Evolutionary conservation across 2,888 invertebrate genomes (phyloP), one percentile per base, ranked within the genome.

Genomic region (Nipponacmea schrenckii): DNA sequence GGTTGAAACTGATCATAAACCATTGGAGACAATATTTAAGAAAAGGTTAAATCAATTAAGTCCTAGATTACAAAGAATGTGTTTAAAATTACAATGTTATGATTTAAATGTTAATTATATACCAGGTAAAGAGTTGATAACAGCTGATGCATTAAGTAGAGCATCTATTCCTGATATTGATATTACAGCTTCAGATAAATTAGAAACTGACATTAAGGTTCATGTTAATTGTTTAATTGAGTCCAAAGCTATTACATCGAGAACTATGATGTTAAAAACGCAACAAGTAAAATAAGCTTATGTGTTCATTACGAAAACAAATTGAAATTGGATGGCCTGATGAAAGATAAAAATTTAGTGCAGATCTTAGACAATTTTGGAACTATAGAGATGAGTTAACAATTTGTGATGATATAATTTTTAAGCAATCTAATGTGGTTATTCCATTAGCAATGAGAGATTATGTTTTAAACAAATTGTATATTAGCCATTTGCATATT

Each of bases 131-230:
- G 17, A n/a, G 14, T 50, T 50, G 14, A 50, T 50, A 7, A 50
- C 50, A 50, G 50, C 50, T 50, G 50, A 50, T 50, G 20, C 50
- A 50, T 5, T 50, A 50, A 50, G 50, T 50, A 50, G 50, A 50
- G 50, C 50, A 50, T 50, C 50, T 50, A 50, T 50, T 50, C 50
- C 50, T n/a, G 50, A 50, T 50, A 50, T 50, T 50, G 50, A 50
- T 50, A n/a, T 20, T 50, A 50, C 8, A 7, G 17, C 50, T 17
- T 50, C 50, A 15, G 50, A 12, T 50, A 48, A 4, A 48, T n/a
- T 48, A 17, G 48, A 48, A n/a, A 48, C 48, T 48, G 48, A 48
- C n/a, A 48, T 46, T 17, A 48, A 46, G n/a, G n/a, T 48, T 48
- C 48, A 48, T 48, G 48, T 48, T 17, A n/a, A 48, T 48, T 17